These are phyloP conservation scores for Stegostoma tigrinum DNA, from an alignment of 2,113 vertebrate species.

Conservation along the genomic window DNA sequence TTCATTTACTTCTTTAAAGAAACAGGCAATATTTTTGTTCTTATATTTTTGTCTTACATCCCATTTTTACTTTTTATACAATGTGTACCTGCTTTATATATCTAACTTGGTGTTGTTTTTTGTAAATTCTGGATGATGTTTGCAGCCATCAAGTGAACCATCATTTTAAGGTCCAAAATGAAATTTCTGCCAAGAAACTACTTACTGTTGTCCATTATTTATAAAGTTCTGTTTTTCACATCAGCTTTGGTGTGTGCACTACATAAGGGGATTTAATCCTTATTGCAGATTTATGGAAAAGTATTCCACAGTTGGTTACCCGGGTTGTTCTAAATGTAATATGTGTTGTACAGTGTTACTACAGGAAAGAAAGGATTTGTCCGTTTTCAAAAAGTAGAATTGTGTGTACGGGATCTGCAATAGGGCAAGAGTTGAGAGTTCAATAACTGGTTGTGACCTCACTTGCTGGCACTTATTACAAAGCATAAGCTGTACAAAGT, in stretches of 20 bases:
- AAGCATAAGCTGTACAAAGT: not conserved
- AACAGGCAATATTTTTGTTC: not conserved
- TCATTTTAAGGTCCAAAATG: not conserved
- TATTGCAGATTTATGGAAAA: not conserved
- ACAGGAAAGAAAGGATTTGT: not conserved
- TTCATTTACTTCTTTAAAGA: not conserved
- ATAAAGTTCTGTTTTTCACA: not conserved
- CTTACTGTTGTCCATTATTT: not conserved
- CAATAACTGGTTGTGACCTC: not conserved
- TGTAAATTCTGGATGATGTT: not conserved
- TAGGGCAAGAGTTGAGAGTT: not conserved
- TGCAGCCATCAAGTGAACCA: not conserved
- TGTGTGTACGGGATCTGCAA: not conserved
- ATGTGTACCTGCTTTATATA: not conserved
- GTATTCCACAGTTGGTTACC: not conserved
- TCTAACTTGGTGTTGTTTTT: not conserved
- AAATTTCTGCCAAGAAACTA: not conserved
- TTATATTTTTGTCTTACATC: not conserved
- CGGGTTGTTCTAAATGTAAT: not conserved
- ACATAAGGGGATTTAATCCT: not conserved
- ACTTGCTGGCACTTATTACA: not conserved
- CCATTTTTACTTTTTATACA: not conserved
- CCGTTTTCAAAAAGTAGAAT: not conserved
- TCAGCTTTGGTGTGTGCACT: not conserved
- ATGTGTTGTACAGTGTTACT: not conserved